These are phyloP conservation scores for Ctena decussata DNA, from an alignment of 2,888 invertebrate species.

Conservation along the genomic window DNA sequence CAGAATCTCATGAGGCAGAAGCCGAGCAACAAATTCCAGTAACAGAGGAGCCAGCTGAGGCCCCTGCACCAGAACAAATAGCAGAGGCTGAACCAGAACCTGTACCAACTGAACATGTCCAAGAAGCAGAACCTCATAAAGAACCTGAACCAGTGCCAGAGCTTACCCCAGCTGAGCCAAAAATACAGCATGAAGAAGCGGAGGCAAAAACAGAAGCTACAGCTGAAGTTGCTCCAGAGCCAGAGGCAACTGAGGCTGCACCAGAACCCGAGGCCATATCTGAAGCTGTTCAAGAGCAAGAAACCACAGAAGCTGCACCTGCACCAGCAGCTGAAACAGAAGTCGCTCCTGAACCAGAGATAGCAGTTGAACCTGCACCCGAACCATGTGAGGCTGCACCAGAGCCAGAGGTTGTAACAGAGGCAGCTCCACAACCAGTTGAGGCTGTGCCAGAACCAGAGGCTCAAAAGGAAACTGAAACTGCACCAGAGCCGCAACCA, in stretches of 20 bases:
- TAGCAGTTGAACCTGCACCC: background rate
- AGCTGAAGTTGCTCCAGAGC: background rate
- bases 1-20: background rate
- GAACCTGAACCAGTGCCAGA: background rate
- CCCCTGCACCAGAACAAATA: background rate
- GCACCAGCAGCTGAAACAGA: background rate
- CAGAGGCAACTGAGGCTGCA: background rate
- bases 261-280: background rate
- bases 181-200: background rate
- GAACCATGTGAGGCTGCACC: background rate
- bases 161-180: background rate
- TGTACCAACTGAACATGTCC: background rate
- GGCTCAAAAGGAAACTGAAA: background rate
- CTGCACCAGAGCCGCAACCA: background rate
- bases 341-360: background rate
- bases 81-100: background rate
- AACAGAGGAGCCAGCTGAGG: background rate
- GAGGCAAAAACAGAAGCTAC: background rate
- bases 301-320: background rate
- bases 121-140: background rate
- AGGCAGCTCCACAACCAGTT: background rate
- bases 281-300: background rate
- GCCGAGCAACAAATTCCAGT: too few species aligned
- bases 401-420: background rate
- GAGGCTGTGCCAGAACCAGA: constrained; percentile 12